A percentile compares a stretch with the other conserved stretches of the same genome.
Evolutionary conservation across 2,113 vertebrate genomes (phyloP).

Genomic region (Aegypius monachus): DNA sequence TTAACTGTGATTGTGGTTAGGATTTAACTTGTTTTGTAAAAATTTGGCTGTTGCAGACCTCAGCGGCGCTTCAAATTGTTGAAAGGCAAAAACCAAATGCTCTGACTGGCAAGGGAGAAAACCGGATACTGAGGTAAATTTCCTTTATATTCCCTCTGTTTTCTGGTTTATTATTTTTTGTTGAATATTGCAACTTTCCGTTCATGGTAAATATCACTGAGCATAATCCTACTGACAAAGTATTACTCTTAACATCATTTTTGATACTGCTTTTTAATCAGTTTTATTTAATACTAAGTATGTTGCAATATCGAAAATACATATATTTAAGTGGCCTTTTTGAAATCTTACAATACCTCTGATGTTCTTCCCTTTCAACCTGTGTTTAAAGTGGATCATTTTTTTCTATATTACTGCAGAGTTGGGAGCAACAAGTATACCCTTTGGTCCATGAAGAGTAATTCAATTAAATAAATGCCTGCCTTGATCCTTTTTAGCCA

Average conservation of each 20-base stretch:
- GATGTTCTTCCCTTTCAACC: background rate
- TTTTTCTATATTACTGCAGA: background rate
- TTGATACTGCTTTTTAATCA: background rate
- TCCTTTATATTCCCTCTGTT: background rate
- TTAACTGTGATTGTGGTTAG: background rate
- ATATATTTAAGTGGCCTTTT: background rate
- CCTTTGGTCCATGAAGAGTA: background rate
- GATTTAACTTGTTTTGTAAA: constrained; percentile 15
- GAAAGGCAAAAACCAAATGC: constrained; percentile 22
- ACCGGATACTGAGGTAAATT: constrained; percentile 50
- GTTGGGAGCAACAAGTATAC: background rate
- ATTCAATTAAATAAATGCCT: background rate
- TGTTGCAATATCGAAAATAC: background rate
- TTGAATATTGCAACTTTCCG: background rate
- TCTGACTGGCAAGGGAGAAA: constrained; percentile 26
- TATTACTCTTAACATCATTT: background rate
- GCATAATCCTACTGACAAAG: background rate
- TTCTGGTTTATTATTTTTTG: background rate
- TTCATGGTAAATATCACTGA: background rate
- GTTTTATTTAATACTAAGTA: background rate
- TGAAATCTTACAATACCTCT: background rate
- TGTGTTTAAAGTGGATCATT: background rate
- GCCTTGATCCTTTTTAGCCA: background rate
- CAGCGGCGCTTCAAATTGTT: constrained; percentile 22
- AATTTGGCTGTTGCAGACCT: constrained; percentile 50